phyloP scores from a whole-genome alignment of 2,888 invertebrate genomes.

The Anthophora plumipes region DNA sequence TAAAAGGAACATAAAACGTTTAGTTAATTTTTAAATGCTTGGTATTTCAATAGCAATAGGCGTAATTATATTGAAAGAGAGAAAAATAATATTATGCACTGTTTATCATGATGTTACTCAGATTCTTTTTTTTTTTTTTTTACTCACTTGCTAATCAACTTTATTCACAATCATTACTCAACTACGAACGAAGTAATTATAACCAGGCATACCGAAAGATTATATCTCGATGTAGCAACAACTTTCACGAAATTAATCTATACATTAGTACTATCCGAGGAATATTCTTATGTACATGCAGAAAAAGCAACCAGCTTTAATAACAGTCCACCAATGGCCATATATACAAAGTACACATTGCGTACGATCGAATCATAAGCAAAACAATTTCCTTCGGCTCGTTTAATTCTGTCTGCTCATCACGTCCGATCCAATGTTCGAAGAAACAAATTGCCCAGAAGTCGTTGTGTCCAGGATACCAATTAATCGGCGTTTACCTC shows the following conservation, averaged over 20 bases:
- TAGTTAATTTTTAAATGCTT: too few relatives aligned
- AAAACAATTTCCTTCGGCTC: not conserved
- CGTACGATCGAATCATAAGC: slow-evolving; percentile 1
- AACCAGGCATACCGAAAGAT: not conserved
- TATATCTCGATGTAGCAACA: not conserved
- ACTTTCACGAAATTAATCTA: slow-evolving; percentile 4
- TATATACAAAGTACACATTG: not conserved
- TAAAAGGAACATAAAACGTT: too few relatives aligned
- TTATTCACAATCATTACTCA: not conserved
- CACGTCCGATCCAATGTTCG: not conserved
- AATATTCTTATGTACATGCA: too few relatives aligned
- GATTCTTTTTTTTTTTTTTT: too few relatives aligned
- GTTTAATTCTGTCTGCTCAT: not conserved
- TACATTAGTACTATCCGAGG: not conserved
- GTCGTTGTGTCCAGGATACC: not conserved
- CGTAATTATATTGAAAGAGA: too few relatives aligned
- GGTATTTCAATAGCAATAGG: too few relatives aligned
- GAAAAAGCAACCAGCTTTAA: not conserved
- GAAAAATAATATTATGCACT: too few relatives aligned
- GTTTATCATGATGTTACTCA: too few relatives aligned
- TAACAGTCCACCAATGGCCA: not conserved
- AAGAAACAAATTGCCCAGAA: slow-evolving; percentile 11
- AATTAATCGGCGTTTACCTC: slow-evolving; percentile 26
- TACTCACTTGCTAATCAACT: too few relatives aligned
- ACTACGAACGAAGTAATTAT: not conserved